Percentiles rank a stretch among this genome's conserved stretches.
These are phyloP conservation scores for Rhyacophila evoluta DNA, from an alignment of 2,888 invertebrate genomes.

Conservation along the genomic window DNA sequence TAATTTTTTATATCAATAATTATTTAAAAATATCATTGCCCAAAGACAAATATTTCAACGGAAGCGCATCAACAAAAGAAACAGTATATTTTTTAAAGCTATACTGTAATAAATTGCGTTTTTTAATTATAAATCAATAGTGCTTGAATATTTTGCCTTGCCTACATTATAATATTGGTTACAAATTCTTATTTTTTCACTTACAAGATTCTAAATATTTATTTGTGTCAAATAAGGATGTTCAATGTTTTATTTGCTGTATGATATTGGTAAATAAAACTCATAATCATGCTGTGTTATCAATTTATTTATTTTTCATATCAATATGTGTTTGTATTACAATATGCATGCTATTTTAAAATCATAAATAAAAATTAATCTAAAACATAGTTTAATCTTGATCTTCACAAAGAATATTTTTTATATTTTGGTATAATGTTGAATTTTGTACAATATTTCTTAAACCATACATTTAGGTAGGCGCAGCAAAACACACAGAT, in stretches of 20 bases:
- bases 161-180: too few relatives aligned
- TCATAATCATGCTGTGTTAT: neutral
- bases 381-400: neutral
- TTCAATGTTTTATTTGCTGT: too few relatives aligned
- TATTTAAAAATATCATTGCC: too few relatives aligned
- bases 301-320: neutral
- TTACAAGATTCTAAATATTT: too few relatives aligned
- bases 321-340: conserved; percentile 22
- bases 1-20: too few relatives aligned
- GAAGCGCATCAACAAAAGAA: too few relatives aligned
- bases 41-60: too few relatives aligned
- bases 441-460: neutral
- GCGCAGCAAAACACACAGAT: neutral
- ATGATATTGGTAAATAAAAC: neutral
- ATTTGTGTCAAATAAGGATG: neutral
- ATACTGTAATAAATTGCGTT: too few relatives aligned
- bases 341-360: conserved; percentile 4
- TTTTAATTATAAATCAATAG: too few relatives aligned
- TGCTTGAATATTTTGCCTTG: too few relatives aligned
- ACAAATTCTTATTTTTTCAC: too few relatives aligned
- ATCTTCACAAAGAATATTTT: neutral
- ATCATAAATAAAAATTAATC: neutral
- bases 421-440: conserved; percentile 6
- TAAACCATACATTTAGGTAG: neutral
- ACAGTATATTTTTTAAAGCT: too few relatives aligned